Evolutionary conservation across 2,888 invertebrate species (phyloP), one percentile per base, ranked within the genome.

Genomic region (Drosophila melanocephala): DNA sequence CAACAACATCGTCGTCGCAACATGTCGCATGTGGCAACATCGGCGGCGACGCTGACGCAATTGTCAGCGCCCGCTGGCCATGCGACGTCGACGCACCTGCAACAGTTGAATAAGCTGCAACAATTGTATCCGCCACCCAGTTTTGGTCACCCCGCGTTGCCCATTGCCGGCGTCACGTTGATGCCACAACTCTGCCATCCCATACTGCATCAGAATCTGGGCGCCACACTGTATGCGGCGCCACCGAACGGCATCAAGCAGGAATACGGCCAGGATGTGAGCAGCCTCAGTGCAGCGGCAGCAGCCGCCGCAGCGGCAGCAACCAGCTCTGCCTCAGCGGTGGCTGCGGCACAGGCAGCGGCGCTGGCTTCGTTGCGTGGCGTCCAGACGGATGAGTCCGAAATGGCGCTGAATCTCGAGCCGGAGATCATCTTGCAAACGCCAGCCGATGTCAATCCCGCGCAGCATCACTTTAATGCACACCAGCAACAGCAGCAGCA

Each of bases 121-220:
- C 87, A 90, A 30, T 70, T 92, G 62, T 92, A 92, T 82, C 91
- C 92, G 81, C 92, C 92, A 71, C 89, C 91, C 53, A 91, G 88
- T 60, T 92, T 92, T 56, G 86, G 85, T 7, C 92, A 92, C 75
- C 92, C 92, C 81, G 91, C 91, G 42, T 61, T 92, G 73, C 92
- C 92, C 56, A 91, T 92, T 47, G 84, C 92, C 59, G 86, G 92
- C 63, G 92, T 92, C 16, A 83, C 92, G 63, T 78, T 92, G 72
- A 92, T 92, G 92, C 92, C 92, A 14, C 92, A 92, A 66, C 85
- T 92, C 64, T 92, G 92, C 81, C 92, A 92, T 81, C 92, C 92
- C 53, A 92, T 92, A 32, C 72, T 92, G 79, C 92, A 92, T 82
- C 92, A 92, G 79, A 92, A 92, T 76, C 76, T 92, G 75, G 87